Base-by-base conservation (phyloP, 2,113 vertebrate genomes). In the Onychostoma macrolepis region DNA sequence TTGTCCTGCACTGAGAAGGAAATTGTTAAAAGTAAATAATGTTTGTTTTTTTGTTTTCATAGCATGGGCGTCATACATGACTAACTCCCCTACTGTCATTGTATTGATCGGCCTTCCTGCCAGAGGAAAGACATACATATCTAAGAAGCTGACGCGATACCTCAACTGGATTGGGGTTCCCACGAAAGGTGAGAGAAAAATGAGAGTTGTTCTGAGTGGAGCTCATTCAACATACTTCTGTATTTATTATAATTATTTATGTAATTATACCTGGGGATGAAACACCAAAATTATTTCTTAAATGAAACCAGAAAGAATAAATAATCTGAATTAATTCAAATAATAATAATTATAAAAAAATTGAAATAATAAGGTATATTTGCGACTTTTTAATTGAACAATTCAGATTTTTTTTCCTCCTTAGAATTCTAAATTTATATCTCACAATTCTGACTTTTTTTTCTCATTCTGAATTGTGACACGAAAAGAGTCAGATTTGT, bases 1-100 rank as follows among this genome's bases (percentile, higher is more conserved):
- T 9, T 53, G 26, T 50, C n/a, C 10, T 1, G 11, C 10, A 56
- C 19, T 36, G 21, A 26, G 28, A 75, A 28, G 15, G 19, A 43
- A 65, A 26, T 15, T 7, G 6, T 15, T 67, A 4, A 7, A 56
- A 76, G 38, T 87, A 28, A 75, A n/a, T n/a, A n/a, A 17, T 24
- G 36, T 76, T 17, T 89, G 21, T 88, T 0, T 78, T 0, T 88
- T 36, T 89, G 6, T 74, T 6, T 77, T 15, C 85, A 48, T 93
- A 99, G 98, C 98, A 0, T 99, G 98, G 97, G 98, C 97, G 10
- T 99, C 98, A 65, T 96, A 99, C 92, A 99, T 99, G 98, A 99
- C 98, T 92, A 99, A 99, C 87, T 98, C 97, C 0, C 97, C 97
- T 0, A 99, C 98, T 3, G 88, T 99, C 91, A 99, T 99, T 13